A percentile compares a stretch with the other conserved stretches of the same genome.
Conservation (phyloP, 2,888 invertebrate genomes). For the Chaitophorus viminalis region DNA sequence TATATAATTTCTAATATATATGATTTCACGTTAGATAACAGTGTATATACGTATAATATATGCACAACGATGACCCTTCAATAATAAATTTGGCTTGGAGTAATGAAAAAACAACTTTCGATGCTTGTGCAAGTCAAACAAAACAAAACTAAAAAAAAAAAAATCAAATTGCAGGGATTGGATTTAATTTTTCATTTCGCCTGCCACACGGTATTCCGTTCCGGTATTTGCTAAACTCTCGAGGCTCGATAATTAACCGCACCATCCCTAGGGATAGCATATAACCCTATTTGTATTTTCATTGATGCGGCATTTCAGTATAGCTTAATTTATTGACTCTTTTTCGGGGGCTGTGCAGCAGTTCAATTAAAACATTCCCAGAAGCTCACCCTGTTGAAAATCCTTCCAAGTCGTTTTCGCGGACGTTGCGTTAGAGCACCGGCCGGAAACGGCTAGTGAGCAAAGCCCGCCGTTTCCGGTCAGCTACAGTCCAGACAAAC, state of each 20-base stretch:
- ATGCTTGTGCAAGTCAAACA: conserved; percentile 37
- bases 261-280: background rate
- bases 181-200: conserved; percentile 59
- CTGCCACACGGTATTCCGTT: conserved; percentile 4
- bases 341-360: conserved; percentile 37
- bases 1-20: background rate
- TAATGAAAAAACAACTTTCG: conserved; percentile 28
- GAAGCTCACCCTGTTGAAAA: conserved; percentile 1
- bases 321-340: conserved; percentile 54
- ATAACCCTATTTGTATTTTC: conserved; percentile 53
- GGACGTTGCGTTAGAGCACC: conserved; percentile 36
- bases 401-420: conserved; percentile 42
- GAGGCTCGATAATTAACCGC: background rate
- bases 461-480: conserved; percentile 56
- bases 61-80: conserved; percentile 32
- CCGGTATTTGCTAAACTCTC: conserved; percentile 51
- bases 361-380: conserved; percentile 56
- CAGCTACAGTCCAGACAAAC: conserved; percentile 54
- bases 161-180: conserved; percentile 39
- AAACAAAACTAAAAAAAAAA: conserved; percentile 12
- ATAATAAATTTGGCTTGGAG: background rate
- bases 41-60: background rate
- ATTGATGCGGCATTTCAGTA: conserved; percentile 55
- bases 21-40: conserved; percentile 33
- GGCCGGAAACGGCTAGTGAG: conserved; percentile 52